Evolutionary conservation across 2,113 vertebrate genomes (phyloP), one percentile per base, ranked within the genome.

Genomic region (Rattus rattus): DNA sequence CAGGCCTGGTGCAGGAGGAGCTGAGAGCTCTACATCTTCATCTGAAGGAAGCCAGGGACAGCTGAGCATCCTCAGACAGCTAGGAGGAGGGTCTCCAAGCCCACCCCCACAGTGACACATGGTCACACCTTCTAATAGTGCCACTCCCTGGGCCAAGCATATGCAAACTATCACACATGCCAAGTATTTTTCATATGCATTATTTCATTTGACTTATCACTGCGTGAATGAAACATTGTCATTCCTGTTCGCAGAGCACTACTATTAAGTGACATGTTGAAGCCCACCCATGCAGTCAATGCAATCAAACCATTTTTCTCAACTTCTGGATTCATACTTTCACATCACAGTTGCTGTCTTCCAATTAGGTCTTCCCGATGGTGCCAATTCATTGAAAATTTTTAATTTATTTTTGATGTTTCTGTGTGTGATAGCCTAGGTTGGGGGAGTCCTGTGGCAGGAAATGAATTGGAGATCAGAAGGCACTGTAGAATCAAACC

Each of bases 271-370:
- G 56, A 65, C 4, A 22, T 10, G 30, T 83, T 30, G 39, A 92
- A 63, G 49, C 77, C n/a, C 52, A 81, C 52, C 20, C 2, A 89
- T 54, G 36, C 28, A 95, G 22, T 43, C 3, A 30, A 26, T 47
- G 7, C 49, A 52, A 85, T 84, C 73, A 79, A 96, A 26, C 69
- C 63, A 67, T 85, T 94, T 75, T 90, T 92, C 87, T 72, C 81
- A 12, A 67, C 24, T 94, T 69, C n/a, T 77, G 67, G 36, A 77
- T 70, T 90, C 39, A 36, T 83, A 70, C 54, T 36, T 92, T 16
- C 26, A 49, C 54, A 65, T 9, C 33, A 47, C 26, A 88, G n/a
- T 24, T 81, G 22, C 72, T 96, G 61, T 92, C n/a, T 36, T 95
- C 43, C 54, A 33, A 56, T 33, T 90, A 43, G 3, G 30, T 94